Evolutionary conservation across 2,797 vertebrate genomes (phyloP).

Genomic region (Spinus pinus): DNA sequence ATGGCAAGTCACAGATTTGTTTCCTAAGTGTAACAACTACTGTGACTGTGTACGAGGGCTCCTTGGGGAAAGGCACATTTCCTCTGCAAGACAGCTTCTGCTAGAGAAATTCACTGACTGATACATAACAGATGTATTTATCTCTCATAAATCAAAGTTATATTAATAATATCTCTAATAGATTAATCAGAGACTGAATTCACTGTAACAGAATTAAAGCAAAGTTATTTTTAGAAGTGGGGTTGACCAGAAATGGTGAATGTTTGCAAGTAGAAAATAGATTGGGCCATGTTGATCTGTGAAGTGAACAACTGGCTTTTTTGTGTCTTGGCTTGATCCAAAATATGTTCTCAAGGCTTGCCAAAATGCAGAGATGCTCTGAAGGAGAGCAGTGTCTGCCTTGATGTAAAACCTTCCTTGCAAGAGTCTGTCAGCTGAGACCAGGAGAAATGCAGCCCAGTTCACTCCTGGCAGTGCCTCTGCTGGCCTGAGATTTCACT

Average conservation of each 20-base stretch:
- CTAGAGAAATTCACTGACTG: neutral
- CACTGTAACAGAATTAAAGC: neutral
- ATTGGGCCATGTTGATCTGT: neutral
- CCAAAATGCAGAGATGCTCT: neutral
- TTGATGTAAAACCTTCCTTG: neutral
- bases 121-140: conserved; percentile 11
- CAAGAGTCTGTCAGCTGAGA: neutral
- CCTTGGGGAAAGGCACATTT: neutral
- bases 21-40: neutral
- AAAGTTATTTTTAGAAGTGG: neutral
- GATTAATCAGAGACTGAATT: neutral
- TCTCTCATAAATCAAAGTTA: neutral
- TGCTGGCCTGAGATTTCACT: neutral
- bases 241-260: neutral
- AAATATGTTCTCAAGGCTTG: neutral
- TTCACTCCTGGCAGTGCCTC: neutral
- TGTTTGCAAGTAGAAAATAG: neutral
- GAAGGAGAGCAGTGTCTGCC: neutral
- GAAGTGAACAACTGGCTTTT: neutral
- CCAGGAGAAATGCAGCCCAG: neutral
- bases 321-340: neutral
- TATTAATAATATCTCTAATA: neutral
- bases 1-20: neutral
- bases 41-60: neutral
- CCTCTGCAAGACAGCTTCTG: neutral